Evolutionary conservation across 92 coral and sea anemone species (phyloP), one percentile per base, ranked within the genome.

Genomic region (Isaurus tuberculatus): DNA sequence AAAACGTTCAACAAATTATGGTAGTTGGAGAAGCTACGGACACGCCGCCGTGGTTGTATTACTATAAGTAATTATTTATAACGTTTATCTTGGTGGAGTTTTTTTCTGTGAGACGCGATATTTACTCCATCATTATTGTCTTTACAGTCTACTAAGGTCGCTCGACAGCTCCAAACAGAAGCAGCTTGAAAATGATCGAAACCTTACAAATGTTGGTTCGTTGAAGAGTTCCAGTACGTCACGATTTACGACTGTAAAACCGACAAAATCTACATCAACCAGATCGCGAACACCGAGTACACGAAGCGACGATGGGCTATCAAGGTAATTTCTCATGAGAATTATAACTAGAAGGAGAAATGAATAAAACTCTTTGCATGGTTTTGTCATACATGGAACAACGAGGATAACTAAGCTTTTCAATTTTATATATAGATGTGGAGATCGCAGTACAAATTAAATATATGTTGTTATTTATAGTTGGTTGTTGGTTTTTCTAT

Each of bases 111-210:
- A 51, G 37, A 32, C 30, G 70, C 28, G 23, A 30, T 72, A 5
- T 28, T 22, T n/a, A 34, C 26, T 34, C 32, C 25, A 14, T 3
- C 26, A 25, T 16, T 70, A 22, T 85, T 44, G 16, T 36, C 34
- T 58, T 34, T 42, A 51, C 85, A 93, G 97, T 69, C 70, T 93
- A 79, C 86, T 93, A 8, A 91, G 87, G 79, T 86, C 97, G 29
- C 85, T 96, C 48, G 99, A 96, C 79, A 86, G 93, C 80, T 86
- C 96, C 37, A 96, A 92, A 87, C 99, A 96, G 79, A 96, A 96
- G 49, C 95, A 94, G 79, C 86, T 96, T 53, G 99, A 96, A 75
- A 92, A 94, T 65, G 98, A 92, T n/a, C 94, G 97, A 7, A 84
- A 93, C 43, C 81, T 73, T 57, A 79, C 94, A 3, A 92, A 91